These are phyloP conservation scores for Sarcoramphus papa DNA, from an alignment of 2,797 vertebrate genomes.

Conservation along the genomic window DNA sequence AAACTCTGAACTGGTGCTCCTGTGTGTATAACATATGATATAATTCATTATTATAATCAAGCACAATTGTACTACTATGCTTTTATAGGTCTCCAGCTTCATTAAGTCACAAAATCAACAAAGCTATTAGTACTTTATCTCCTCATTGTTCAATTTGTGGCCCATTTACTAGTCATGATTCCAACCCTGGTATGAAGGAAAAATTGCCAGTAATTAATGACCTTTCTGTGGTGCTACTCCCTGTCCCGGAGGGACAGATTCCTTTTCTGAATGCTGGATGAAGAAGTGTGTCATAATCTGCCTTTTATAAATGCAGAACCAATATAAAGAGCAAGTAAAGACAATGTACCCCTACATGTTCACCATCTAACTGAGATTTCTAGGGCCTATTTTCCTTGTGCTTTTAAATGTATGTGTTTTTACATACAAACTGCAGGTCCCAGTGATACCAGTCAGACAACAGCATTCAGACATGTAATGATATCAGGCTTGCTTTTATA, in stretches of 20 bases:
- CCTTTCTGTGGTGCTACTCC: background rate
- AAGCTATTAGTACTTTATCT: background rate
- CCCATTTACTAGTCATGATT: background rate
- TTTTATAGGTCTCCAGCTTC: background rate
- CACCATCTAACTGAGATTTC: background rate
- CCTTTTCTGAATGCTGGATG: background rate
- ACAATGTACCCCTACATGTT: background rate
- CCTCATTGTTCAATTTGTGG: background rate
- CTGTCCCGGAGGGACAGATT: background rate
- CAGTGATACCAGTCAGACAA: background rate
- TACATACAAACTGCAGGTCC: background rate
- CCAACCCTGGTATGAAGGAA: background rate
- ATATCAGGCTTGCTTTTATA: background rate
- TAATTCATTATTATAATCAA: background rate
- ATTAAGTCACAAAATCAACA: conserved; percentile 16
- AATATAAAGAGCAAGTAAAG: background rate
- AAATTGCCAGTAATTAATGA: background rate
- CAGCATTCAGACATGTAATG: background rate
- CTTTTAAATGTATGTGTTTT: background rate
- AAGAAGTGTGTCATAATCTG: background rate
- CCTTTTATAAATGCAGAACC: background rate
- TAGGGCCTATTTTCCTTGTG: background rate
- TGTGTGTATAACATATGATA: background rate
- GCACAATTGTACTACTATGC: background rate
- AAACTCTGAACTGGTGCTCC: background rate